Evolutionary conservation across 2,888 invertebrate species (phyloP), one percentile per base, ranked within the genome.

Genomic region (Formica aserva): DNA sequence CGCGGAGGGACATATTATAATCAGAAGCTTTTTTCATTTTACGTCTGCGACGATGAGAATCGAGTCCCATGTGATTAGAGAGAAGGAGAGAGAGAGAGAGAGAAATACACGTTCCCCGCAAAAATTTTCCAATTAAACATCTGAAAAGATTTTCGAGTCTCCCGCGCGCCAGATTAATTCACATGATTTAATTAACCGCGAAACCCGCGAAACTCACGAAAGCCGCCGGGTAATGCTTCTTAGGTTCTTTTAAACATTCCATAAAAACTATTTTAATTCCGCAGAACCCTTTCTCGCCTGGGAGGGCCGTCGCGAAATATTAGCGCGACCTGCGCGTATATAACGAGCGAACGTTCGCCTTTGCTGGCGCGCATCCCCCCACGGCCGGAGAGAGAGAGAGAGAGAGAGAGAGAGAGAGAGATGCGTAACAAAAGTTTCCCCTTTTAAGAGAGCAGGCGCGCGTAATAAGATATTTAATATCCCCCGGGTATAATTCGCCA

Each of bases 391-490:
- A 38, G 38, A 38, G 45, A 69, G 69, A 45, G 48, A 18, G 18
- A 48, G 71, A 71, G 60, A 71, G 71, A 48, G 45, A 69, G 69
- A 45, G 48, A 48, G 8, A n/a, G 60, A 72, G 48, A 72, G 72
- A 72, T 45, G 78, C 48, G 60, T 80, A 80, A 80, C 78, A 72
- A 80, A 80, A 80, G 78, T 80, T 80, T 71, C 60, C 60, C 57
- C 78, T 72, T 80, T 80, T 80, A 80, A 80, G 71, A 80, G 78
- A 80, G 72, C 72, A 45, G 48, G 26, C n/a, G 60, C 72, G 45
- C 78, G 78, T 80, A 80, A 80, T 80, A 80, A 80, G 78, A 80
- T 80, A 80, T 80, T 80, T 80, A 80, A 80, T 80, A 80, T 80
- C 78, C 72, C 78, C 78, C 78, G 78, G 78, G 78, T 80, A 80